phyloP scores from a whole-genome alignment of 2,888 invertebrate species.

The Nudaria mundana region DNA sequence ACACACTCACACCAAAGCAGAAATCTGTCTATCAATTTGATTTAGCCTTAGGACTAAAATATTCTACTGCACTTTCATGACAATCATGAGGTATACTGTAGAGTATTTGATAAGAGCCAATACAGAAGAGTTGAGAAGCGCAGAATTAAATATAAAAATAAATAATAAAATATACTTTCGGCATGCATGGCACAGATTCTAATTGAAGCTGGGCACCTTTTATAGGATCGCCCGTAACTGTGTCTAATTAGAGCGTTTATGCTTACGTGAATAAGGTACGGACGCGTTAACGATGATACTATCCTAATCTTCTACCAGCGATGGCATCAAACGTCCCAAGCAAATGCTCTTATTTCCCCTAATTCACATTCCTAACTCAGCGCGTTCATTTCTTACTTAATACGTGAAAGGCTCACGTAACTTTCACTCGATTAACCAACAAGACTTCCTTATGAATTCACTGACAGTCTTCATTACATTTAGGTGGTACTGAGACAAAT shows the following conservation, averaged over 20 bases:
- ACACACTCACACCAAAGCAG: no score
- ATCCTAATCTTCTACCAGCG: slow-evolving; percentile 55
- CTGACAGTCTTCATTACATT: slow-evolving; percentile 58
- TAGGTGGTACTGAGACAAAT: slow-evolving; percentile 46
- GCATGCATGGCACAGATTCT: no score
- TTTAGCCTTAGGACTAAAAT: no score
- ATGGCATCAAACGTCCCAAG: slow-evolving; percentile 50
- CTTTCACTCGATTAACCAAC: slow-evolving; percentile 73
- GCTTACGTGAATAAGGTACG: slow-evolving; percentile 78
- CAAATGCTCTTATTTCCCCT: slow-evolving; percentile 60
- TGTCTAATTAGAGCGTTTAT: slow-evolving; percentile 79
- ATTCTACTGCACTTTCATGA: no score
- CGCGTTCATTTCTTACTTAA: slow-evolving; percentile 62
- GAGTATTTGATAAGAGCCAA: no score
- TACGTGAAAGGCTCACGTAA: slow-evolving; percentile 69
- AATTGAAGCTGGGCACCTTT: no score
- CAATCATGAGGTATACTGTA: no score
- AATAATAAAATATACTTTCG: no score
- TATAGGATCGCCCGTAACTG: slow-evolving; percentile 74
- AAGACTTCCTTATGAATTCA: slow-evolving; percentile 60
- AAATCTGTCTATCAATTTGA: no score
- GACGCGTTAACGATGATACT: slow-evolving; percentile 75
- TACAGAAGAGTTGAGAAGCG: no score
- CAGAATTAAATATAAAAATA: no score
- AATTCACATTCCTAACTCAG: slow-evolving; percentile 70